Base-by-base conservation (phyloP, 2,797 vertebrate species). In the Lithobates sylvaticus region DNA sequence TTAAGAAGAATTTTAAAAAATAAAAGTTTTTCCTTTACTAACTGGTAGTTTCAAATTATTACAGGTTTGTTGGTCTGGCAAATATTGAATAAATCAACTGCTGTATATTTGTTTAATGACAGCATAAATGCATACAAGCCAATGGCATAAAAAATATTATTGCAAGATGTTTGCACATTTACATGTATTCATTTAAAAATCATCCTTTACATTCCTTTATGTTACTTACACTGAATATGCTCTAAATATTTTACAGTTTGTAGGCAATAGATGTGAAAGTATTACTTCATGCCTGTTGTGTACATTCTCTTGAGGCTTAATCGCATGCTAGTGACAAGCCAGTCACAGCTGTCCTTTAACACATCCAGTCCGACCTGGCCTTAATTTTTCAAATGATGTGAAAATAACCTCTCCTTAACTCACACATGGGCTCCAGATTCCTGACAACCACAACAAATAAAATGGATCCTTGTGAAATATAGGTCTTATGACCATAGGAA, bases 361-460 rank as follows among this genome's bases (percentile, higher is more conserved):
- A 81, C 73, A 13, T 44, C 67, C 23, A 77, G 27, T 78, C 26
- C 54, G 70, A 27, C 72, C 39, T 74, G 58, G n/a, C 61, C 84
- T 54, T 68, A 61, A 50, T 79, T 80, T 78, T 72, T 71, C 27
- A 67, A 36, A 75, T 73, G 64, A 81, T 75, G 27, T 76, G 89
- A 86, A 85, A 90, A 93, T 90, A 88, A 87, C 68, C 88, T 92
- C 86, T 78, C 91, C 93, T 92, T 91, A 90, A 93, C 94, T 98
- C 94, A 92, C 96, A 91, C 0, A 2, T 82, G 87, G 91, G 78
- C 88, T 92, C 26, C 68, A 96, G 93, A 97, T 98, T 97, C 95
- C 91, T 78, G 89, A 91, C 90, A 89, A 89, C 3, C 3, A 86
- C 76, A 94, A 91, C 89, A 94, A 95, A 95, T 94, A 94, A 94